Evolutionary conservation across 1,140 invertebrate species (phyloP).

Genomic region (Drosophila nannoptera): DNA sequence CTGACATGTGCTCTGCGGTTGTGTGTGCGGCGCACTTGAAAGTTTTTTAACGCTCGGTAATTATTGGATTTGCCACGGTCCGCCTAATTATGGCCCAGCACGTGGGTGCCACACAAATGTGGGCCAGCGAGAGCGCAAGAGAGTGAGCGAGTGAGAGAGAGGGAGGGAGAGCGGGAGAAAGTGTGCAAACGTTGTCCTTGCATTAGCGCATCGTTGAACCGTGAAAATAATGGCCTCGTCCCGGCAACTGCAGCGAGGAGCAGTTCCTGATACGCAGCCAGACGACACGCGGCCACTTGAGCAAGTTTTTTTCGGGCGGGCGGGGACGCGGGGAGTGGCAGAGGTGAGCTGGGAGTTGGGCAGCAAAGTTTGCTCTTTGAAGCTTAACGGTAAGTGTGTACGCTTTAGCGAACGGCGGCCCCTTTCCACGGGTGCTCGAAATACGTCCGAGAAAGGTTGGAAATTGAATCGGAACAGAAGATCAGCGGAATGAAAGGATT

Average conservation of each 20-base stretch:
- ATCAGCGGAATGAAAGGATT: too few relatives aligned
- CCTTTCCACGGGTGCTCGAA: neutral
- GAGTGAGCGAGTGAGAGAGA: neutral
- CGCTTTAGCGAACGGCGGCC: neutral
- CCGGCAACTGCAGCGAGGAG: constrained; percentile 18
- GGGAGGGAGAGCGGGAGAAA: constrained; percentile 19
- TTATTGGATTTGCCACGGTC: constrained; percentile 61
- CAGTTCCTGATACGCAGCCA: neutral
- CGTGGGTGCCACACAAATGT: constrained; percentile 34
- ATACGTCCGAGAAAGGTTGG: neutral
- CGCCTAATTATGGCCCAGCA: constrained; percentile 60
- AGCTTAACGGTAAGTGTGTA: neutral
- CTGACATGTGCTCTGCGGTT: constrained; percentile 64
- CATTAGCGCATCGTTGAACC: constrained; percentile 43
- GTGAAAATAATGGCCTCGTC: constrained; percentile 51
- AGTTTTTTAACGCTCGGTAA: constrained; percentile 63
- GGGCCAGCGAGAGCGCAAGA: neutral
- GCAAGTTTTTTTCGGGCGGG: neutral
- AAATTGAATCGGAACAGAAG: too few relatives aligned
- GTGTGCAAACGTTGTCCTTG: constrained; percentile 38
- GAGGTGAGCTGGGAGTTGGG: neutral
- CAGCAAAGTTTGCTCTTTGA: constrained; percentile 7
- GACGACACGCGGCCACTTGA: constrained; percentile 21
- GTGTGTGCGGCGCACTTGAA: constrained; percentile 53
- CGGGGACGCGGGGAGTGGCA: neutral